Conservation (phyloP, 2,113 vertebrate genomes). For the Gymnarchus niloticus region DNA sequence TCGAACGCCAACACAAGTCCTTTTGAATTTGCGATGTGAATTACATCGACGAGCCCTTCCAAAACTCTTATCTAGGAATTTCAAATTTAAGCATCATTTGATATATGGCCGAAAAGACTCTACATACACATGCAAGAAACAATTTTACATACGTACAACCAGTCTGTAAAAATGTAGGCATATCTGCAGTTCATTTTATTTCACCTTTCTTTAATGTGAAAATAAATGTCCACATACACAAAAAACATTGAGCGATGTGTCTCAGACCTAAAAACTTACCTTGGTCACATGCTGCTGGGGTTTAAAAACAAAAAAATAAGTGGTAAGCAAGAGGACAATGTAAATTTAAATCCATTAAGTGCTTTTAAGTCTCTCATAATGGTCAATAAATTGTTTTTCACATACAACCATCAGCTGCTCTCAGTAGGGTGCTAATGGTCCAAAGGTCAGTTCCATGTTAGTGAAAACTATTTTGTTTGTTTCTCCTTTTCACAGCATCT, state of each 20-base stretch:
- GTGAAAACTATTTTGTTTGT: conserved; percentile 31
- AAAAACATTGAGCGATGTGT: conserved; percentile 47
- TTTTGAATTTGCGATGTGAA: background rate
- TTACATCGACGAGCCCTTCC: background rate
- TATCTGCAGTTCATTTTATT: background rate
- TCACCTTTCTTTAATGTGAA: conserved; percentile 61
- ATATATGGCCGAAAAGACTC: background rate
- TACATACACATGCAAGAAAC: background rate
- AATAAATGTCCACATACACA: conserved; percentile 64
- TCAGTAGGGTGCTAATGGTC: conserved; percentile 25
- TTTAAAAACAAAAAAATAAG: conserved; percentile 59
- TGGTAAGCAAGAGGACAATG: conserved; percentile 56
- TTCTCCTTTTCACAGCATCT: conserved; percentile 19
- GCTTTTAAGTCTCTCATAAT: conserved; percentile 26
- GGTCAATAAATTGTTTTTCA: conserved; percentile 30
- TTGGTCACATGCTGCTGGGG: conserved; percentile 53
- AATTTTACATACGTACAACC: background rate
- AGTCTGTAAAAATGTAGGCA: background rate
- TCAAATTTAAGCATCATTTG: background rate
- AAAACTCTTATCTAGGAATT: background rate
- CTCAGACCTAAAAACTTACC: conserved; percentile 37
- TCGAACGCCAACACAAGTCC: background rate
- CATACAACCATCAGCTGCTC: conserved; percentile 23
- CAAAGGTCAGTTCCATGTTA: conserved; percentile 33
- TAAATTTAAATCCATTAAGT: conserved; percentile 39